A percentile compares a stretch with the other conserved stretches of the same genome.
Evolutionary conservation across 1,140 invertebrate genomes (phyloP).

Genomic region (Bombus picipes): DNA sequence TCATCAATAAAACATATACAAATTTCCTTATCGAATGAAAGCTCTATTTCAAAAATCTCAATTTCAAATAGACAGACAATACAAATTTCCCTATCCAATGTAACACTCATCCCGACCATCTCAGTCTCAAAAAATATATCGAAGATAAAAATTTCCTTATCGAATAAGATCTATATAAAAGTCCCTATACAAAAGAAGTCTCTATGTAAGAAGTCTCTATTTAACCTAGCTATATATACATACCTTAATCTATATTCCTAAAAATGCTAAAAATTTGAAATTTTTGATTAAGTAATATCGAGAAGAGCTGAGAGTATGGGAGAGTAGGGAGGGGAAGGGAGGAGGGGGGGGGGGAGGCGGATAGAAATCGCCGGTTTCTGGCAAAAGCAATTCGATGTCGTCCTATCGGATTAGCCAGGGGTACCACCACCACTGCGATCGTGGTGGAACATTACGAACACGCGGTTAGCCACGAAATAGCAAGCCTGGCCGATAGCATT

Average conservation of each 20-base stretch:
- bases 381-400: constrained; percentile 48
- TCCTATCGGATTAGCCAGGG: constrained; percentile 51
- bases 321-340: no score
- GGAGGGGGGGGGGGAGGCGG: fast-evolving
- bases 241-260: background rate
- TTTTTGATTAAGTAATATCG: background rate
- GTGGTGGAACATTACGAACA: constrained; percentile 54
- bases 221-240: background rate
- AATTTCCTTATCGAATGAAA: background rate
- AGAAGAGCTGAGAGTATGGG: background rate
- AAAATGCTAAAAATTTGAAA: background rate
- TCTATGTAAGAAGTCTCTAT: background rate
- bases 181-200: background rate
- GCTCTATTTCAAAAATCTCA: background rate
- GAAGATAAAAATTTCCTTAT: background rate
- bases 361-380: constrained; percentile 36
- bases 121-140: no score
- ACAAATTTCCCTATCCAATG: no score
- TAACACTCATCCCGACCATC: no score
- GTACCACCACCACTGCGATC: constrained; percentile 24
- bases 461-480: constrained; percentile 70
- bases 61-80: no score
- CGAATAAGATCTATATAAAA: background rate
- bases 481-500: constrained; percentile 61
- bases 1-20: background rate